Percentiles rank a stretch among this genome's conserved stretches.
phyloP scores from a whole-genome alignment of 2,888 invertebrate species.

The Leistus spinibarbis region DNA sequence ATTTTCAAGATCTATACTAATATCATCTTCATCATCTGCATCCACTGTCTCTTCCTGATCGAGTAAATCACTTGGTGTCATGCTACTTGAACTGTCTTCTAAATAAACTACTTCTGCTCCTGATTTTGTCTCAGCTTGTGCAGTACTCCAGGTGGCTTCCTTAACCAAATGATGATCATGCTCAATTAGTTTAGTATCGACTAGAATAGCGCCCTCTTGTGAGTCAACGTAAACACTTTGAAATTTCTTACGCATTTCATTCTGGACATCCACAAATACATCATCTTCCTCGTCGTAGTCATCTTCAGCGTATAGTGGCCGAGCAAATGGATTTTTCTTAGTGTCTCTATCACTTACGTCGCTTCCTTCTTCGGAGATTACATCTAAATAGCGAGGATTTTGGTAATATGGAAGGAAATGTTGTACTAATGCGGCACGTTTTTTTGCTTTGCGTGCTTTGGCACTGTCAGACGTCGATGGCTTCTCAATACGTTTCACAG shows the following conservation, averaged over 20 bases:
- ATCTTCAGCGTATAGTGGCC: constrained; percentile 49
- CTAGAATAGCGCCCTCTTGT: constrained; percentile 54
- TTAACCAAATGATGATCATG: constrained; percentile 52
- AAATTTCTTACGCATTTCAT: constrained; percentile 24
- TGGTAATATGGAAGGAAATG: constrained; percentile 65
- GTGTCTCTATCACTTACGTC: constrained; percentile 64
- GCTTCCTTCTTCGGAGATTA: constrained; percentile 79
- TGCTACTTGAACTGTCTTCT: constrained; percentile 69
- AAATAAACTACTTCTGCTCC: constrained; percentile 73
- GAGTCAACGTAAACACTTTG: constrained; percentile 21
- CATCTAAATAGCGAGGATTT: constrained; percentile 73
- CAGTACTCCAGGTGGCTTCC: constrained; percentile 64
- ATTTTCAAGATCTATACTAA: constrained; percentile 34
- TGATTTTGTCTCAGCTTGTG: constrained; percentile 43
- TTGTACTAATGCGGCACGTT: constrained; percentile 62
- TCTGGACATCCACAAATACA: constrained; percentile 35
- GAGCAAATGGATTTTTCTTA: constrained; percentile 50
- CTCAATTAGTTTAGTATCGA: constrained; percentile 68
- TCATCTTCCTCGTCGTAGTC: constrained; percentile 60
- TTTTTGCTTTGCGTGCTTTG: constrained; percentile 59
- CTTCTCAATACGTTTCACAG: constrained; percentile 41
- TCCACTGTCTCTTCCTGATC: constrained; percentile 60
- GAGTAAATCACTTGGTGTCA: constrained; percentile 62
- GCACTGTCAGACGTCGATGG: constrained; percentile 48
- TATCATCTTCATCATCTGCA: constrained; percentile 58